Percentiles rank a stretch among this genome's conserved stretches.
phyloP scores from a whole-genome alignment of 1,140 invertebrate genomes.

The Micrasema minimum region DNA sequence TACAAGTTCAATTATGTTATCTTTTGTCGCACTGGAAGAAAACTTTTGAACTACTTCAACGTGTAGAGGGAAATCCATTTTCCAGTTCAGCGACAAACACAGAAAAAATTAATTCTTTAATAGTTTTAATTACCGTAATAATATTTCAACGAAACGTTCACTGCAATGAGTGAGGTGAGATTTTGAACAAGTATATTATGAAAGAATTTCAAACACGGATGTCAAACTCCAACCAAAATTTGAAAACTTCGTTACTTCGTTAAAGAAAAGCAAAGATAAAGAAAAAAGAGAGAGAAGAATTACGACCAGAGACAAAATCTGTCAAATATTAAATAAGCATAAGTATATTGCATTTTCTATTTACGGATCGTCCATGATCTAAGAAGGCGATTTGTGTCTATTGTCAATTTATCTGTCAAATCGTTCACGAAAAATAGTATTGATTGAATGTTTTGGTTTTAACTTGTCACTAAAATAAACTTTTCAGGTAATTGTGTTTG shows the following conservation, averaged over 20 bases:
- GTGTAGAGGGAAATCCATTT: constrained; percentile 57
- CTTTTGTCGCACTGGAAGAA: constrained; percentile 57
- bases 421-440: constrained; percentile 23
- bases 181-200: no score
- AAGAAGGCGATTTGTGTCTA: neutral
- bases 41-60: constrained; percentile 61
- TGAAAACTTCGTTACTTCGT: no score
- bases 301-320: no score
- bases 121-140: no score
- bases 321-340: no score
- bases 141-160: neutral
- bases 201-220: no score
- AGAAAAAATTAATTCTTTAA: no score
- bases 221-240: no score
- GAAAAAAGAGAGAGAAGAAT: no score
- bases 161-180: no score
- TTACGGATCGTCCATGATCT: constrained; percentile 14
- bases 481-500: constrained; percentile 14
- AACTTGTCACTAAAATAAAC: constrained; percentile 1
- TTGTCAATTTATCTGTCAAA: constrained; percentile 21
- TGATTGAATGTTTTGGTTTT: constrained; percentile 41
- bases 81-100: neutral
- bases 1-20: constrained; percentile 57
- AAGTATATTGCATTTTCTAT: no score
- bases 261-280: no score